Base-by-base conservation (phyloP, 92 coral and sea anemone genomes). In the Actinernus sp. region DNA sequence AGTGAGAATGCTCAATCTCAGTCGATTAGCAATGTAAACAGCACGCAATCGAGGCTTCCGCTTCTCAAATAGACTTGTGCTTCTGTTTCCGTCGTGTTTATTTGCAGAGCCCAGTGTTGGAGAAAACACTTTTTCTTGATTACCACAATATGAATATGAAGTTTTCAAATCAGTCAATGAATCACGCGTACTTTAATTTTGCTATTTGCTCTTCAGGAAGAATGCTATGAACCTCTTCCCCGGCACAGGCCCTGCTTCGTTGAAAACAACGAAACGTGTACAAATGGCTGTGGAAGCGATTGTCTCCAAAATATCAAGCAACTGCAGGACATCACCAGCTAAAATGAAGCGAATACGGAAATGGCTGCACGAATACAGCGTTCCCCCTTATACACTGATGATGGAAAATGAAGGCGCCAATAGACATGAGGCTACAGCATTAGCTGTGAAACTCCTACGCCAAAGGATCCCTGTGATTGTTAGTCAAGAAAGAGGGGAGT, bases 381-480 rank as follows among this genome's bases (percentile, higher is more conserved):
- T 4, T 4, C 10, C 11, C 52, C 18, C 52, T 8, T 11, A 40
- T 1, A 61, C 31, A 13, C 33, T 70, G 2, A 14, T 44, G 20
- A 6, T 46, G 12, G 66, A 70, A 30, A 43, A 56, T 28, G 78
- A 70, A 27, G 8, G 31, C 3, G n/a, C n/a, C 0, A 66, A 36
- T 30, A 27, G 22, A 26, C 31, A 45, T 20, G 23, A 21, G 26
- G 65, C 66, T 13, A 65, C 82, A 1, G 54, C 48, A 28, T 55
- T 63, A 6, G 76, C 76, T 6, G 31, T 55, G 7, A 41, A 71
- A 55, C 75, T 86, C 16, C 78, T 90, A 1, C 45, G 76, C 31
- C 58, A 70, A 24, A 83, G 97, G 1, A 36, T 48, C 28, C 97
- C 97, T 0, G 97, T 90, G 14, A 70, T 90, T 39, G 71, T 90